phyloP scores from a whole-genome alignment of 2,888 invertebrate genomes.

The Trachelus stipa region DNA sequence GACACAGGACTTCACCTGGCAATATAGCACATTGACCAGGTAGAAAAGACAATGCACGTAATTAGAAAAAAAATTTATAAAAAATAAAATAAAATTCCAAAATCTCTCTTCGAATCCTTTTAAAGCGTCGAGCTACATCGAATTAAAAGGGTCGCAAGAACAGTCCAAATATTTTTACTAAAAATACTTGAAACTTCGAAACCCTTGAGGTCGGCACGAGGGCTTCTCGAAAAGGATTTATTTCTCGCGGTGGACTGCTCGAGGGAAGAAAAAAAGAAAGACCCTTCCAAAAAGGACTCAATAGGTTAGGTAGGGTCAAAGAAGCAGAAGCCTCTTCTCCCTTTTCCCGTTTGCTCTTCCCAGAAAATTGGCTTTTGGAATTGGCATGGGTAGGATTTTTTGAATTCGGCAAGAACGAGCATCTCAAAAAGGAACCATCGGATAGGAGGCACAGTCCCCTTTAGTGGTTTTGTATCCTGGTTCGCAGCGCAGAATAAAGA shows the following conservation, averaged over 20 bases:
- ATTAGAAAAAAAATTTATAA: background rate
- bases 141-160: slow-evolving; percentile 44
- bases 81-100: background rate
- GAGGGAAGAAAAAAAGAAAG: slow-evolving; percentile 11
- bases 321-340: background rate
- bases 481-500: background rate
- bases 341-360: slow-evolving; percentile 16
- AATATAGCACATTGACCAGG: background rate
- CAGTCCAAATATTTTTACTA: slow-evolving; percentile 45
- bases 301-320: background rate
- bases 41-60: background rate
- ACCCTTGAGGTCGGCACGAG: slow-evolving; percentile 17
- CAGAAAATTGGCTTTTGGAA: slow-evolving; percentile 15
- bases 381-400: background rate
- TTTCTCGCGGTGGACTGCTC: slow-evolving; percentile 32
- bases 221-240: slow-evolving; percentile 39
- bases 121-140: background rate
- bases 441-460: background rate
- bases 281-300: slow-evolving; percentile 2
- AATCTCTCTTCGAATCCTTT: background rate
- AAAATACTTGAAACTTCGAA: slow-evolving; percentile 46
- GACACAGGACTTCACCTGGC: background rate
- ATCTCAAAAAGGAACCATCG: background rate
- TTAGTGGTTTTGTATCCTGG: background rate
- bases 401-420: background rate